phyloP scores from a whole-genome alignment of 2,888 invertebrate species.

The Meiosimyza platycephala region DNA sequence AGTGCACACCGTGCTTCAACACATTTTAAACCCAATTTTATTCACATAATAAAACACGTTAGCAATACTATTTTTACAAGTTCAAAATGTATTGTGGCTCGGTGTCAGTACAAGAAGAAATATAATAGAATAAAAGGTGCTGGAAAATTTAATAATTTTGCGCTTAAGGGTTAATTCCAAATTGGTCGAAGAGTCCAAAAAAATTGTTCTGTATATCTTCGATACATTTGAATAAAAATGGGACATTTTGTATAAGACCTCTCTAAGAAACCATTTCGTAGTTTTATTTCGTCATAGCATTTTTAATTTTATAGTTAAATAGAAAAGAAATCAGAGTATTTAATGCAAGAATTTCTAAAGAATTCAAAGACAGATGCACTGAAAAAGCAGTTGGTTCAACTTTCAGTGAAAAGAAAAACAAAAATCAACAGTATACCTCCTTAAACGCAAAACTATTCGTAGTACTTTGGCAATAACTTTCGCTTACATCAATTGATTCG shows the following conservation, averaged over 20 bases:
- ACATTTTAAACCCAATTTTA: too few species aligned
- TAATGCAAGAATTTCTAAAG: not conserved
- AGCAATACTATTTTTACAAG: too few species aligned
- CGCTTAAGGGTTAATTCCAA: too few species aligned
- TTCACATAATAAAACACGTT: too few species aligned
- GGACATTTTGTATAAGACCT: not conserved
- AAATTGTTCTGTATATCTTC: too few species aligned
- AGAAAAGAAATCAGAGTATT: slow-evolving; percentile 12
- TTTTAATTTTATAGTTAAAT: not conserved
- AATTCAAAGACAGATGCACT: not conserved
- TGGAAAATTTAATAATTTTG: too few species aligned
- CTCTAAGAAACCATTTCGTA: not conserved
- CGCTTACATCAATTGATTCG: slow-evolving; percentile 65
- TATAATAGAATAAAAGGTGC: too few species aligned
- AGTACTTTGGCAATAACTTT: slow-evolving; percentile 37
- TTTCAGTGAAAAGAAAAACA: not conserved
- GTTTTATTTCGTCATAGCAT: not conserved
- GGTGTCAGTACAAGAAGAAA: too few species aligned
- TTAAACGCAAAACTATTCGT: slow-evolving; percentile 49
- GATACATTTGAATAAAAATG: not conserved
- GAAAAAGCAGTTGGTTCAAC: too few species aligned
- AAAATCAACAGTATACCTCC: slow-evolving; percentile 46
- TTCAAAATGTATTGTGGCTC: too few species aligned
- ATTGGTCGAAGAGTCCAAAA: too few species aligned
- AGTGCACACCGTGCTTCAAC: not conserved